phyloP scores from a whole-genome alignment of 2,888 invertebrate genomes.

The Xanthostigma xanthostigma region DNA sequence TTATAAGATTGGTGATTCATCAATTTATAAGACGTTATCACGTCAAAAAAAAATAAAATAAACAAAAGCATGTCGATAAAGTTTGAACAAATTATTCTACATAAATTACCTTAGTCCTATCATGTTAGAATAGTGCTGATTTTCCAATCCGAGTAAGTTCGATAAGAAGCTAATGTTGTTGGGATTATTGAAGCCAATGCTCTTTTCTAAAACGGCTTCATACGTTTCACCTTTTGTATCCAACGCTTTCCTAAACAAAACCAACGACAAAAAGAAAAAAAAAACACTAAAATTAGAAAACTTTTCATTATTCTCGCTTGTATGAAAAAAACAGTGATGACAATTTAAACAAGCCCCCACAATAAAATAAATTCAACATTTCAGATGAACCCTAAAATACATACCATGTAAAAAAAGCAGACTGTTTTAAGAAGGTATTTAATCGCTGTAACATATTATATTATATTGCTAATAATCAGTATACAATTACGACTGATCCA shows the following conservation, averaged over 20 bases:
- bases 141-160: conserved; percentile 56
- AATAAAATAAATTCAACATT: no score
- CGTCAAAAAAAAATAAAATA: not conserved
- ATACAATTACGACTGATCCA: no score
- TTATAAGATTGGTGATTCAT: no score
- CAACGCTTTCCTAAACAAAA: conserved; percentile 51
- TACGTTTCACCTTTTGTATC: conserved; percentile 66
- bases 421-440: no score
- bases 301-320: not conserved
- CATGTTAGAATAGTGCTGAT: conserved; percentile 54
- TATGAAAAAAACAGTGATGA: no score
- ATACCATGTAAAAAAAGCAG: no score
- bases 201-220: conserved; percentile 68
- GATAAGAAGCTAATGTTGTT: conserved; percentile 74
- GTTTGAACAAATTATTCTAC: not conserved
- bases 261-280: conserved; percentile 19
- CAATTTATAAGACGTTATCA: no score
- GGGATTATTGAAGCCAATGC: conserved; percentile 78
- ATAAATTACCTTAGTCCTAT: conserved; percentile 46
- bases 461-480: no score
- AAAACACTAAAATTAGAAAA: not conserved
- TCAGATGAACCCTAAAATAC: no score
- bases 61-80: not conserved
- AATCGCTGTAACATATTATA: no score
- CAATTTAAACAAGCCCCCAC: no score